Evolutionary conservation across 2,113 vertebrate species (phyloP), one percentile per base, ranked within the genome.

Genomic region (Ammospiza nelsoni): DNA sequence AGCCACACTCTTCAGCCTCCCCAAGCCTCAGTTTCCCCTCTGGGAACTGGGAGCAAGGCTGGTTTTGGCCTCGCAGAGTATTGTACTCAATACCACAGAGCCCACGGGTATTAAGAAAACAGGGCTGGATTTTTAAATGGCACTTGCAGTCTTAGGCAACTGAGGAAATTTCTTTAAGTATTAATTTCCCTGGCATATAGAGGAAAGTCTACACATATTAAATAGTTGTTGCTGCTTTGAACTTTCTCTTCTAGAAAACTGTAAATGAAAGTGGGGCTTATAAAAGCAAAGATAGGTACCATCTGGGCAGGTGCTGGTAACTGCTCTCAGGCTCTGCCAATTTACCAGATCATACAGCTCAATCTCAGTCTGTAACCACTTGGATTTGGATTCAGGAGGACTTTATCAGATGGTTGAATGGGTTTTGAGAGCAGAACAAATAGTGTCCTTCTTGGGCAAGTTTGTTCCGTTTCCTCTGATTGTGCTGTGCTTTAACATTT

Each of bases 281-380:
- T 96, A 93, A 96, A 97, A 96, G 58, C 59, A 85, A 78, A 87
- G 90, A 92, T 89, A 92, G 94, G 86, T 90, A 96, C 95, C 87
- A 96, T 96, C 93, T 96, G 93, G 88, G 92, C 93, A 96, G 95
- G 93, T 94, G 92, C 88, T 94, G 94, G 81, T 93, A 96, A 96
- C 79, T 93, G 92, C 73, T 96, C 95, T 96, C 95, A 94, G 92
- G 68, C 85, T 89, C 83, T 90, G 85, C 92, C 85, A 69, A 68
- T 96, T 96, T 94, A 84, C 73, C 95, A 96, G 73, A 94, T 79
- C 83, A 29, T 90, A 88, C 67, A 90, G 83, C 73, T 55, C 92
- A 49, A 39, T n/a, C 85, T 92, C 5, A 1, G 59, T 15, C 87
- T 91, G 84, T 57, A 90, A 91, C 76, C 82, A 11, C 78, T 84